These are phyloP conservation scores for Aspidoscelis tigris DNA, from an alignment of 2,113 vertebrate species.

Conservation along the genomic window DNA sequence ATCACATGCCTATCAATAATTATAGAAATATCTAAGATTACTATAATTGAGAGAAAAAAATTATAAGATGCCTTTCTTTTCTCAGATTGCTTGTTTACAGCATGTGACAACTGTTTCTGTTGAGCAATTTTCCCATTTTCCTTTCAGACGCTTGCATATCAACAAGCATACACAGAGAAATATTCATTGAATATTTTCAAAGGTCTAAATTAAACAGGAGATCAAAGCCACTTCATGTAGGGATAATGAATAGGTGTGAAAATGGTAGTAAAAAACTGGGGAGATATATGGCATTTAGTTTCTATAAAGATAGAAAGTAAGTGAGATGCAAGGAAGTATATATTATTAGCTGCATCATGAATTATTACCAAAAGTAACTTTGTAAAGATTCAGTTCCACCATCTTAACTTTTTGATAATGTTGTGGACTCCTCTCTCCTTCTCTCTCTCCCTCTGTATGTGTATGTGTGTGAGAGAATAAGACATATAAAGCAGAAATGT, in stretches of 20 bases:
- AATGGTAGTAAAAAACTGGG: not conserved
- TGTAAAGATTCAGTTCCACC: not conserved
- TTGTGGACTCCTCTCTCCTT: too few relatives aligned
- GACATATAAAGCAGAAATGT: too few relatives aligned
- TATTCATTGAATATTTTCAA: not conserved
- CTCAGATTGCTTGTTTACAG: slow-evolving; percentile 26
- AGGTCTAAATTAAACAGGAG: slow-evolving; percentile 1
- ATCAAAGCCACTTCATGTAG: slow-evolving; percentile 8
- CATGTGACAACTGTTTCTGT: slow-evolving; percentile 28
- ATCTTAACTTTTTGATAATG: not conserved
- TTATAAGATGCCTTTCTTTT: slow-evolving; percentile 14
- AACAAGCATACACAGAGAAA: not conserved
- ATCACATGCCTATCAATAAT: not conserved
- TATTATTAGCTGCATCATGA: not conserved
- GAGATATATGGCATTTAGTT: not conserved
- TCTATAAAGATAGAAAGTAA: not conserved
- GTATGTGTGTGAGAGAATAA: too few relatives aligned
- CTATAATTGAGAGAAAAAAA: slow-evolving; percentile 9
- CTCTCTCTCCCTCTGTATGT: too few relatives aligned
- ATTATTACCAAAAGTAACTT: not conserved
- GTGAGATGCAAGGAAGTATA: not conserved
- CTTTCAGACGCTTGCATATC: slow-evolving; percentile 20
- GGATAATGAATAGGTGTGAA: slow-evolving; percentile 3
- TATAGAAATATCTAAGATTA: slow-evolving; percentile 19
- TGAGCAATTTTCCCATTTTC: slow-evolving; percentile 33